phyloP scores from a whole-genome alignment of 2,888 invertebrate genomes.

The Nephrocerus scutellatus region DNA sequence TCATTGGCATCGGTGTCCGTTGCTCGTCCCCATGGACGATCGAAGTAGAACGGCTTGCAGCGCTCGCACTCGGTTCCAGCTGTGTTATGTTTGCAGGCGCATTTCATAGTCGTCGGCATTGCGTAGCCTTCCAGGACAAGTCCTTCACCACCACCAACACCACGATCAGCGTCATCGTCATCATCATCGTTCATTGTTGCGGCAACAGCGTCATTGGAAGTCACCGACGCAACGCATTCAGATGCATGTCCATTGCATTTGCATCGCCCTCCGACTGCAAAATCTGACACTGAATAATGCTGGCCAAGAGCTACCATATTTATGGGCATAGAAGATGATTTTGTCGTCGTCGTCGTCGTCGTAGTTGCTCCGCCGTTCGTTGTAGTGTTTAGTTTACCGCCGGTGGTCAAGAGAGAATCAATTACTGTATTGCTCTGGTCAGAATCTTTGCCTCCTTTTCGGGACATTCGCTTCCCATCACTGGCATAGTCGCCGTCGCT shows the following conservation, averaged over 20 bases:
- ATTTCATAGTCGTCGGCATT: constrained; percentile 67
- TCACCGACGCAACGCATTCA: constrained; percentile 60
- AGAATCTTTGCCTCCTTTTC: no score
- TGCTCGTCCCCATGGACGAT: constrained; percentile 97
- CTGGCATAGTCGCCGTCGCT: constrained; percentile 39
- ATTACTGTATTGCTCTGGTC: no score
- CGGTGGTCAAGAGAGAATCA: no score
- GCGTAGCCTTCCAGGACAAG: no score
- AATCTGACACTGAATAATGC: constrained; percentile 93
- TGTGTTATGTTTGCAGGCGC: constrained; percentile 98
- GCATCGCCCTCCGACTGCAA: constrained; percentile 96
- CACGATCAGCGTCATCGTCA: constrained; percentile 53
- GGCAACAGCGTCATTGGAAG: constrained; percentile 38
- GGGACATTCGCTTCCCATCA: constrained; percentile 10
- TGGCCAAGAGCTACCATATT: constrained; percentile 52
- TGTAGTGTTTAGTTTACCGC: constrained; percentile 33
- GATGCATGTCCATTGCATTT: constrained; percentile 99
- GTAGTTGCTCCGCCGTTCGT: constrained; percentile 31
- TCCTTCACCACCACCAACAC: constrained; percentile 13
- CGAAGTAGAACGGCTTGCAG: constrained; percentile 98
- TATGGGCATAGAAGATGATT: constrained; percentile 37
- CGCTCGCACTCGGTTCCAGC: constrained; percentile 97
- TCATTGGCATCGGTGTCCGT: constrained; percentile 94
- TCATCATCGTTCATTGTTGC: constrained; percentile 32
- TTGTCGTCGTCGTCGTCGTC: constrained; percentile 31